phyloP scores from a whole-genome alignment of 2,113 vertebrate species.

The Calidris pugnax region DNA sequence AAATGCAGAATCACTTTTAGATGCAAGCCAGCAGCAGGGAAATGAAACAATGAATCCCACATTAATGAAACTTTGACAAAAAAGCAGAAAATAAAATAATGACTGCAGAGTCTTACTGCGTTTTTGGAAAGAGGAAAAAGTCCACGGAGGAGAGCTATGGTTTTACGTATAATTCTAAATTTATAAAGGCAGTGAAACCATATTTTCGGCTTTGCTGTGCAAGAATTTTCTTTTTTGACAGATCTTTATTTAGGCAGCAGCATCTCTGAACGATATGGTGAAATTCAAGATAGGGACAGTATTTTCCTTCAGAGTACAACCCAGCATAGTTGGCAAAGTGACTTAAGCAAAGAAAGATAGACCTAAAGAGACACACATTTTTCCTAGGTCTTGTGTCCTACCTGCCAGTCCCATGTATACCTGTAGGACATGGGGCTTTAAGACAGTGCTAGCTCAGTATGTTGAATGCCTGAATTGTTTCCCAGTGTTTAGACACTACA shows the following conservation, averaged over 20 bases:
- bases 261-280: neutral
- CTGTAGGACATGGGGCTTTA: neutral
- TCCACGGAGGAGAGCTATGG: neutral
- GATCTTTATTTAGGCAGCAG: neutral
- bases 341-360: neutral
- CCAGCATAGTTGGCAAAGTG: neutral
- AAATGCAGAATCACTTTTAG: constrained; percentile 43
- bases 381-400: accelerated
- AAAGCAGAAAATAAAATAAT: neutral
- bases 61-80: neutral
- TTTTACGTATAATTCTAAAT: neutral
- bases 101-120: neutral
- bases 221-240: neutral
- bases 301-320: neutral
- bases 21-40: neutral
- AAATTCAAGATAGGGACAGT: neutral
- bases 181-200: neutral
- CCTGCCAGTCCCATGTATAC: neutral
- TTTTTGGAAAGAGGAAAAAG: neutral
- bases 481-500: neutral
- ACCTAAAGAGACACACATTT: neutral
- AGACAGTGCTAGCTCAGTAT: neutral
- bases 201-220: neutral
- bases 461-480: neutral
- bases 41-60: neutral